phyloP scores from a whole-genome alignment of 2,113 vertebrate species.

The Eptatretus burgeri region DNA sequence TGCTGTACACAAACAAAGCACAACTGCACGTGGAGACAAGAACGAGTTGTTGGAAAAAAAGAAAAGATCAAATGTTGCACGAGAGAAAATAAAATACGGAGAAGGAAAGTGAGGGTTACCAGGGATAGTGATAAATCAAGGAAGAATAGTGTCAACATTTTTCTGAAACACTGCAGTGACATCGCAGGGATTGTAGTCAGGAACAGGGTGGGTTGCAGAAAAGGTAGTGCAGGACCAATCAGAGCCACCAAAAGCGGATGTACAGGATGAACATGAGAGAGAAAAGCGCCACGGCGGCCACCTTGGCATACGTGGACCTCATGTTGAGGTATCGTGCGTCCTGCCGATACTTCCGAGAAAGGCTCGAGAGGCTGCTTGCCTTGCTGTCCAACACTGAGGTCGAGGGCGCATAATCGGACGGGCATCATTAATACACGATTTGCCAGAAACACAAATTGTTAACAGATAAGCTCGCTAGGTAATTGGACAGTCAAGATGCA shows the following conservation, averaged over 20 bases:
- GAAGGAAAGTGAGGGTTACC: too few relatives aligned
- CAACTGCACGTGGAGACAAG: too few relatives aligned
- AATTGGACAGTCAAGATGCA: too few relatives aligned
- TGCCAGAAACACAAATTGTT: background rate
- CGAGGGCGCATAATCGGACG: too few relatives aligned
- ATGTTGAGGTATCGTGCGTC: conserved; percentile 11
- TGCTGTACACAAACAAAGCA: too few relatives aligned
- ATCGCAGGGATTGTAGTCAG: too few relatives aligned
- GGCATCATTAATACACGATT: background rate
- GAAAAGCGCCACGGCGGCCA: conserved; percentile 8
- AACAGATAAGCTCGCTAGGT: background rate
- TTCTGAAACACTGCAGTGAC: too few relatives aligned
- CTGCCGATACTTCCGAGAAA: conserved; percentile 12
- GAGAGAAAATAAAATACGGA: too few relatives aligned
- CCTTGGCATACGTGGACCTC: conserved; percentile 10
- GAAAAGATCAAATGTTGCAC: too few relatives aligned
- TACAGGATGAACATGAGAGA: conserved; percentile 11
- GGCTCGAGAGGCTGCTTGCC: conserved; percentile 11
- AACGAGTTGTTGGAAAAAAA: too few relatives aligned
- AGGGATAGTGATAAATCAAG: too few relatives aligned
- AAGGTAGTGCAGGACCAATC: background rate
- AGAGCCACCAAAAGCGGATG: conserved; percentile 12
- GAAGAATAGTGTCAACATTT: too few relatives aligned
- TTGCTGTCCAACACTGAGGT: conserved; percentile 11
- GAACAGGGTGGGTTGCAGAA: background rate